phyloP scores from a whole-genome alignment of 1,140 invertebrate species.

The Brachionus calyciflorus region DNA sequence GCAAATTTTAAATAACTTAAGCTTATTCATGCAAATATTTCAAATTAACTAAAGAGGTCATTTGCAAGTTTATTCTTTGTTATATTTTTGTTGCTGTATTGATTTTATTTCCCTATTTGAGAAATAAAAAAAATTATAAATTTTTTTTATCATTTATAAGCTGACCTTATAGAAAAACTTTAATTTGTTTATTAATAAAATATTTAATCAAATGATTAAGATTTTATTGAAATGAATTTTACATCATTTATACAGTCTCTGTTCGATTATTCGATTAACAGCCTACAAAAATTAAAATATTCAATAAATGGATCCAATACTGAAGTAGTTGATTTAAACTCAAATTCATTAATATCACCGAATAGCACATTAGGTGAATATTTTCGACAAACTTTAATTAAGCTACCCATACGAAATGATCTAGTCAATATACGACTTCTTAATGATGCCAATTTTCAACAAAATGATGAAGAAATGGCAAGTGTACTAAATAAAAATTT shows the following conservation, averaged over 20 bases:
- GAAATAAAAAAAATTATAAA: too few relatives aligned
- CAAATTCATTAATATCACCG: neutral
- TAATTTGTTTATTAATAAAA: too few relatives aligned
- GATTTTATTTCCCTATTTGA: too few relatives aligned
- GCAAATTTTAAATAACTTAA: too few relatives aligned
- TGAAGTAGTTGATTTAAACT: neutral
- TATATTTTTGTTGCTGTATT: too few relatives aligned
- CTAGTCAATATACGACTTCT: neutral
- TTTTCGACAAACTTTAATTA: neutral
- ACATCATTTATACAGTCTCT: neutral
- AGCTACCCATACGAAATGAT: neutral
- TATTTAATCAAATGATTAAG: too few relatives aligned
- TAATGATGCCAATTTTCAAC: neutral
- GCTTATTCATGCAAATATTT: too few relatives aligned
- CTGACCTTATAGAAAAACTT: too few relatives aligned
- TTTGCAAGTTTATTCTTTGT: too few relatives aligned
- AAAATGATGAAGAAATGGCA: conserved; percentile 17
- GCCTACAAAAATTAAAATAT: conserved; percentile 4
- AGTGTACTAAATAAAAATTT: neutral
- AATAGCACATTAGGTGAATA: conserved; percentile 4
- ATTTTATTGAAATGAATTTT: conserved; percentile 45
- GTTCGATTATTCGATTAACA: conserved; percentile 17
- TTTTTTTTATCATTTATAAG: too few relatives aligned
- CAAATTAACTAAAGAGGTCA: too few relatives aligned
- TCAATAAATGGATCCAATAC: neutral